phyloP scores from a whole-genome alignment of 2,888 invertebrate species.

The Himalopsyche japonica region DNA sequence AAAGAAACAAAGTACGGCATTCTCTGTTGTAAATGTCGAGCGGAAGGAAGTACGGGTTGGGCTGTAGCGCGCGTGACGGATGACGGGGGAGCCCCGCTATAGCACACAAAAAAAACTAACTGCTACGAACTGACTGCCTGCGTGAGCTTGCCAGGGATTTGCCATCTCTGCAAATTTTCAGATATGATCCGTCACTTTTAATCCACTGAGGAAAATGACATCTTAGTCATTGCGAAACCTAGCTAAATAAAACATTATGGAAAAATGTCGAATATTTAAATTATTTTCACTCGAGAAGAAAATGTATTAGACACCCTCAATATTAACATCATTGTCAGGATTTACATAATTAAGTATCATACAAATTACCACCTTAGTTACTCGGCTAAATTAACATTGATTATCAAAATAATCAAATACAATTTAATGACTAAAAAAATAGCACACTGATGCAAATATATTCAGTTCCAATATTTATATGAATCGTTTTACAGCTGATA shows the following conservation, averaged over 20 bases:
- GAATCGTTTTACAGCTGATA: no score
- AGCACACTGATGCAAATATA: no score
- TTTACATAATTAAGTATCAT: no score
- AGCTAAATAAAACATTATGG: neutral
- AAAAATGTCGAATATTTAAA: no score
- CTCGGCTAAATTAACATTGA: no score
- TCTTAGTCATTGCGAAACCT: neutral
- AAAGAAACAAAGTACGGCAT: neutral
- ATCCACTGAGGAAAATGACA: neutral
- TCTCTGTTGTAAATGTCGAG: neutral
- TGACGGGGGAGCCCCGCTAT: neutral
- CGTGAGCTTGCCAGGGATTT: neutral
- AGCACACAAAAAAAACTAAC: neutral
- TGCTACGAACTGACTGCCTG: neutral
- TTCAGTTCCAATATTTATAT: no score
- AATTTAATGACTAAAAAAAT: no score
- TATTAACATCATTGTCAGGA: no score
- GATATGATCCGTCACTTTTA: neutral
- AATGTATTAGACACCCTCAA: no score
- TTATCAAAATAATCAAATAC: no score
- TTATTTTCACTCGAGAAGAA: no score
- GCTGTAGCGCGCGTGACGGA: neutral
- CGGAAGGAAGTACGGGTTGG: constrained; percentile 39
- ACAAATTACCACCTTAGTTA: no score
- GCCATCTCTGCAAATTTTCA: neutral